Evolutionary conservation across 92 coral and sea anemone species (phyloP).

Genomic region (Diadumene lineata): DNA sequence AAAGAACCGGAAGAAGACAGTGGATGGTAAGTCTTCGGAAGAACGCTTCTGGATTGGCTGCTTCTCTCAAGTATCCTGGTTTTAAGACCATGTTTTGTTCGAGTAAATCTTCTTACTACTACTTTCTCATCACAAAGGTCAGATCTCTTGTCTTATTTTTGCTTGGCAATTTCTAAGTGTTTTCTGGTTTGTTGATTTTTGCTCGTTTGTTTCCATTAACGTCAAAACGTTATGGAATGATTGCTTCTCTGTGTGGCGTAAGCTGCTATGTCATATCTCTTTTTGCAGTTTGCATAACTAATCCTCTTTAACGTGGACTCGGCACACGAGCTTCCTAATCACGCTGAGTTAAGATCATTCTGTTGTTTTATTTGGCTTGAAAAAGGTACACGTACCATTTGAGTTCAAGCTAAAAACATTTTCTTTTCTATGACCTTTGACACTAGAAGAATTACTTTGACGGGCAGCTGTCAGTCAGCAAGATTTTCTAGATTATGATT

Average conservation of each 20-base stretch:
- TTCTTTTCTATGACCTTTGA: background rate
- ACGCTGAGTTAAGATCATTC: background rate
- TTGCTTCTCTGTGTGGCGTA: no score
- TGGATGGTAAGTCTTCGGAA: background rate
- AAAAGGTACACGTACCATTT: background rate
- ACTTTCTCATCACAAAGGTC: no score
- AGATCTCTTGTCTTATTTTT: no score
- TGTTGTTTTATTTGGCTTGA: background rate
- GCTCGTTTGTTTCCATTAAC: no score
- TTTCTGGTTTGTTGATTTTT: no score
- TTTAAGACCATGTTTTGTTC: no score
- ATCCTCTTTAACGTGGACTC: background rate
- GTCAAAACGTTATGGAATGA: no score
- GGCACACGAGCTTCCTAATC: background rate
- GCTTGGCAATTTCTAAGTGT: no score
- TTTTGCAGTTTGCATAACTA: background rate
- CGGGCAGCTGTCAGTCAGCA: background rate
- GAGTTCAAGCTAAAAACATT: background rate
- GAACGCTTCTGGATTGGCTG: no score
- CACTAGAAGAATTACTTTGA: background rate
- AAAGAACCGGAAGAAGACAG: background rate
- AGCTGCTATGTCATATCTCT: background rate
- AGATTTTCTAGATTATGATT: background rate
- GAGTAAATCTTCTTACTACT: no score
- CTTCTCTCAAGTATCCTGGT: no score